These are phyloP conservation scores for Drosophila quinaria DNA, from an alignment of 2,888 invertebrate species.

Conservation along the genomic window DNA sequence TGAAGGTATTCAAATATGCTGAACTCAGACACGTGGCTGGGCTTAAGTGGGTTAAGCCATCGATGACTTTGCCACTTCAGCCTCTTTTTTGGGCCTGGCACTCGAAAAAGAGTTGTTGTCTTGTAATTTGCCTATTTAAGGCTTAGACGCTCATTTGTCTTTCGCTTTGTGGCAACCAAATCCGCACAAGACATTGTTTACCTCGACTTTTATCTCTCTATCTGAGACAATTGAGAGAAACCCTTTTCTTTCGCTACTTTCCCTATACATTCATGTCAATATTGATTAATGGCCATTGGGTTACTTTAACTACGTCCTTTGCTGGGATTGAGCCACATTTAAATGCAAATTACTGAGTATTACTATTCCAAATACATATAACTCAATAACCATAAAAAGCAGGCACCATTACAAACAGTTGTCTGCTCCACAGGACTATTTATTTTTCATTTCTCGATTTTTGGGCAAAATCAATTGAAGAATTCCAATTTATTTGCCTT, in stretches of 20 bases:
- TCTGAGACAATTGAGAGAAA: constrained; percentile 8
- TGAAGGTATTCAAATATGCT: constrained; percentile 35
- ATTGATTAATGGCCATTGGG: constrained; percentile 62
- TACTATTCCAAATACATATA: constrained; percentile 18
- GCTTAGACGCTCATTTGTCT: constrained; percentile 68
- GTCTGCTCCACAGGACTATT: constrained; percentile 16
- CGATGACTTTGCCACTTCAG: constrained; percentile 51
- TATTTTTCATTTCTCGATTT: constrained; percentile 2
- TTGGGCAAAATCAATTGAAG: constrained; percentile 31
- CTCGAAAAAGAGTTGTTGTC: constrained; percentile 62
- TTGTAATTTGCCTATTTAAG: constrained; percentile 69
- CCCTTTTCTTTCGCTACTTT: constrained; percentile 11
- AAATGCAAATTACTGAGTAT: constrained; percentile 44
- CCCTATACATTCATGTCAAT: constrained; percentile 40
- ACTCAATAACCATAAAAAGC: constrained; percentile 43
- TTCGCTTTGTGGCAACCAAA: constrained; percentile 36
- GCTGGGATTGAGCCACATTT: constrained; percentile 25
- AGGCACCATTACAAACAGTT: constrained; percentile 43
- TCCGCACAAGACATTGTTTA: constrained; percentile 59
- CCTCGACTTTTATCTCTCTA: constrained; percentile 34
- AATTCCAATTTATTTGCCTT: constrained; percentile 13
- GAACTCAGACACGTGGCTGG: constrained; percentile 54
- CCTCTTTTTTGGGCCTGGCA: constrained; percentile 14
- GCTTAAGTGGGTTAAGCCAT: constrained; percentile 17
- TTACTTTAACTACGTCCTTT: constrained; percentile 21